Conservation (phyloP, 2,113 vertebrate species). For the Arothron firmamentum region DNA sequence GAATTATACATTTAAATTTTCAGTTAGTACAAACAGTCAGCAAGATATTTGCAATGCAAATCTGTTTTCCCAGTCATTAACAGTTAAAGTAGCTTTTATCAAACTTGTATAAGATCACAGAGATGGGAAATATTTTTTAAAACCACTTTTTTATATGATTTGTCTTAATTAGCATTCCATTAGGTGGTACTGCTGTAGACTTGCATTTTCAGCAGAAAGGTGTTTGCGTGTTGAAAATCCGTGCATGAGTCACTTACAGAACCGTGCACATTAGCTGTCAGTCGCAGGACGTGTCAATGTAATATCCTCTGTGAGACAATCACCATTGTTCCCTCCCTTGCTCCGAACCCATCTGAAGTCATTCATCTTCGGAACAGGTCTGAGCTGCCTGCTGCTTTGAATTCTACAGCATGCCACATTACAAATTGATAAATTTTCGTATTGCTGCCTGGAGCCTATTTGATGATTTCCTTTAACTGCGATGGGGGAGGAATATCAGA, state of each 20-base stretch:
- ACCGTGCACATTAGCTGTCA: slow-evolving; percentile 74
- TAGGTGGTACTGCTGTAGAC: slow-evolving; percentile 13
- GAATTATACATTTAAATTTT: slow-evolving; percentile 22
- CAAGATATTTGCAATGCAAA: slow-evolving; percentile 9
- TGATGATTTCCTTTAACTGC: slow-evolving; percentile 30
- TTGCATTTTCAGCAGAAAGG: slow-evolving; percentile 28
- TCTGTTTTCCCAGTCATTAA: slow-evolving; percentile 4
- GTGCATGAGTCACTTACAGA: slow-evolving; percentile 60
- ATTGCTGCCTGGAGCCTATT: slow-evolving; percentile 47
- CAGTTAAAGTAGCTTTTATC: neutral
- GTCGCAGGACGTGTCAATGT: slow-evolving; percentile 70
- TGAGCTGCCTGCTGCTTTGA: slow-evolving; percentile 56
- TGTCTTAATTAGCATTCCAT: neutral
- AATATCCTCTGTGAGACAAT: slow-evolving; percentile 77
- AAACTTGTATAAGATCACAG: neutral
- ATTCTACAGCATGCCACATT: slow-evolving; percentile 65
- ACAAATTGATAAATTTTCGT: slow-evolving; percentile 69
- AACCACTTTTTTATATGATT: neutral
- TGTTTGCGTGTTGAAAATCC: slow-evolving; percentile 33
- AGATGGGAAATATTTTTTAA: neutral
- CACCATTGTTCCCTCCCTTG: slow-evolving; percentile 74
- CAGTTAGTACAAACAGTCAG: slow-evolving; percentile 26
- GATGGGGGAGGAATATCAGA: slow-evolving; percentile 16
- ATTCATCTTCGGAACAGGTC: slow-evolving; percentile 71
- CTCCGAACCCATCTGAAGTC: slow-evolving; percentile 73